Base-by-base conservation (phyloP, 2,888 invertebrate species). In the Caenorhabditis uteleia region DNA sequence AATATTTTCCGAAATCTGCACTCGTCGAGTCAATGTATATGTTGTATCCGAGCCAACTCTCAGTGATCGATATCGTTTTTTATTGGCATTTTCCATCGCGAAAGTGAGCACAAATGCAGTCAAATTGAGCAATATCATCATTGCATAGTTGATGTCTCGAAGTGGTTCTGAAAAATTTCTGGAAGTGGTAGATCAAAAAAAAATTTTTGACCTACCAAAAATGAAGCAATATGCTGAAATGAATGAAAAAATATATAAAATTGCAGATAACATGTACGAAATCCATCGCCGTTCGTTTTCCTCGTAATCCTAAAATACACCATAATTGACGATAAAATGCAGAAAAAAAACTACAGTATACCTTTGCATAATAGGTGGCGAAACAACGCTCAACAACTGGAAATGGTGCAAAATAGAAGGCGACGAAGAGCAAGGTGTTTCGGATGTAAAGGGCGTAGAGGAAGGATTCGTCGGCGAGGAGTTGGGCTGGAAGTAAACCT, bases 331-430 rank as follows among this genome's bases (percentile, higher is more conserved):
- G n/a, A n/a, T n/a, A n/a, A n/a, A n/a, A n/a, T n/a, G n/a, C n/a
- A n/a, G n/a, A n/a, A n/a, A n/a, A n/a, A n/a, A n/a, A n/a, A n/a
- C n/a, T n/a, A n/a, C n/a, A n/a, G n/a, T n/a, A n/a, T 20, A 68
- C 68, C 20, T 65, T 46, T 45, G 65, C 65, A 18, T 51, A 56
- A 31, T 57, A 16, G 10, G 70, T 70, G 7, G 70, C 70, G 26
- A 64, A 56, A 34, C 57, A 43, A n/a, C 70, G 21, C 31, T 70
- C 70, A 10, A 70, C 44, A 27, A 67, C 67, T 34, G 61, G 57
- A 42, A 70, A 70, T 10, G 64, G 55, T 2, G 70, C 67, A 26
- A 67, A 70, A 44, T 70, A 70, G 27, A 70, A 67, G 23, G 67
- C 70, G 26, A 70, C 60, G 43, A 70, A 70, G 18, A 57, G 50